A percentile compares a stretch with the other conserved stretches of the same genome.
phyloP scores from a whole-genome alignment of 2,888 invertebrate genomes.

The Drosophila pseudotakahashii region DNA sequence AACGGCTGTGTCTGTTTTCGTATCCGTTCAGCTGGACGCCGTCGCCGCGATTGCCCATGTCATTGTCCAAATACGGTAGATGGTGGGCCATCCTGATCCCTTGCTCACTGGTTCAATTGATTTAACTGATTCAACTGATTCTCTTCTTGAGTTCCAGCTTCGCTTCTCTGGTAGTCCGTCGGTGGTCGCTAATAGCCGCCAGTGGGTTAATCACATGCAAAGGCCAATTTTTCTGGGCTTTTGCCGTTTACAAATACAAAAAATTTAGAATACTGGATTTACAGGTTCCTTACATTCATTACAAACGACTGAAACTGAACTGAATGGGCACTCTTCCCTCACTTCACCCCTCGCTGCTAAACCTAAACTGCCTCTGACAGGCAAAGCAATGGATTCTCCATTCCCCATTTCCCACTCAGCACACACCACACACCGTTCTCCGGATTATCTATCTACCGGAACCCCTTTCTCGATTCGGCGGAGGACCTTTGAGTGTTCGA shows the following conservation, averaged over 20 bases:
- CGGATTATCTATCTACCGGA: background rate
- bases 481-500: constrained; percentile 7
- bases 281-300: constrained; percentile 9
- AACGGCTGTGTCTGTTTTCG: background rate
- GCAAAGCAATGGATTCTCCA: background rate
- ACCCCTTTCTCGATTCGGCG: background rate
- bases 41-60: constrained; percentile 23
- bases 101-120: background rate
- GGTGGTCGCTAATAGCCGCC: background rate
- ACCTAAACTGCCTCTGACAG: background rate
- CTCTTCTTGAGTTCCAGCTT: background rate
- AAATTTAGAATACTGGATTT: constrained; percentile 2
- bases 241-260: constrained; percentile 5
- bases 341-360: background rate
- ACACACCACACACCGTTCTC: too few relatives aligned
- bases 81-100: background rate
- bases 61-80: constrained; percentile 7
- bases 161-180: background rate
- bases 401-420: background rate
- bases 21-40: constrained; percentile 1
- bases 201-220: background rate
- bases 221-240: constrained; percentile 4
- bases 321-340: constrained; percentile 1
- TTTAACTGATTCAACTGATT: background rate
- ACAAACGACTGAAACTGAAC: constrained; percentile 9